These are phyloP conservation scores for Onychomys arenicola DNA, from an alignment of 2,797 vertebrate species.

Conservation along the genomic window DNA sequence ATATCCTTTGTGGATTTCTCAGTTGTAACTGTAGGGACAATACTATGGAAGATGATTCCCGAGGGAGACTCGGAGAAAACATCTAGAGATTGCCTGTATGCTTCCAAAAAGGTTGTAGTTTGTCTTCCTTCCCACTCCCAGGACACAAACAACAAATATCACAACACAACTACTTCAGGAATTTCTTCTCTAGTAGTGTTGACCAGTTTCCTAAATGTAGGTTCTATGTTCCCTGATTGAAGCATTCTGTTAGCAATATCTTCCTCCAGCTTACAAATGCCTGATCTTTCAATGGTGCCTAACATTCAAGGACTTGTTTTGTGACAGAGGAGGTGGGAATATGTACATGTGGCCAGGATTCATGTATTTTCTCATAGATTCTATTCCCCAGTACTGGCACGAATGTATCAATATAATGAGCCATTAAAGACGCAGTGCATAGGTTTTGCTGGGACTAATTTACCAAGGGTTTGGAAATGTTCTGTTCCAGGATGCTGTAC, in stretches of 20 bases:
- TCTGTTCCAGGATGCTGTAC: neutral
- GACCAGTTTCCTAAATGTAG: neutral
- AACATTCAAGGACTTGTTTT: neutral
- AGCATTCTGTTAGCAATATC: neutral
- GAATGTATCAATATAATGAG: neutral
- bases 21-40: neutral
- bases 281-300: neutral
- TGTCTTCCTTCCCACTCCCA: neutral
- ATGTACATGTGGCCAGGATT: neutral
- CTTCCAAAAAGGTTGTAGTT: neutral
- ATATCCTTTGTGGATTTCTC: slow-evolving; percentile 3
- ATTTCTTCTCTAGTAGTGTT: neutral
- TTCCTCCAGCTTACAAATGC: neutral
- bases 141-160: neutral
- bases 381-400: neutral
- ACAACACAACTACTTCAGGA: neutral
- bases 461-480: neutral
- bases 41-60: neutral
- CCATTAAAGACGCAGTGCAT: neutral
- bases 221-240: neutral
- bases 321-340: neutral
- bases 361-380: neutral
- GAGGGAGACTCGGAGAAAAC: neutral
- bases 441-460: neutral
- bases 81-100: neutral